Percentiles rank a stretch among this genome's conserved stretches.
Conservation (phyloP, 2,797 vertebrate genomes). For the Petrocephalus sullivani region DNA sequence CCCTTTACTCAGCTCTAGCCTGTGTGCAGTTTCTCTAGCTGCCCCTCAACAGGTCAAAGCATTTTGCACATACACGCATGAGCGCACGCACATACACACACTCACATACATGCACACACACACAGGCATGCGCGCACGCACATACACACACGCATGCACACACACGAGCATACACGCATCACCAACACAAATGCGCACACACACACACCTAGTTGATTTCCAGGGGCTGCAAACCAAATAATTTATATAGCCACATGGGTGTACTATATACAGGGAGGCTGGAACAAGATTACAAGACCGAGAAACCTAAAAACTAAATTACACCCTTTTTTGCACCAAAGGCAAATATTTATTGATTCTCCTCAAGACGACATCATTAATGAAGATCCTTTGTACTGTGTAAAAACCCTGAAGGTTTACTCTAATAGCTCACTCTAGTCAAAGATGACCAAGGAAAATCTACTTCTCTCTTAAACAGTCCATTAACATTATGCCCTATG, state of each 20-base stretch:
- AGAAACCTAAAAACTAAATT: background rate
- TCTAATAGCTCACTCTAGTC: background rate
- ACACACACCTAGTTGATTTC: background rate
- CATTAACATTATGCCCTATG: background rate
- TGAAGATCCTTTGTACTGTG: slow-evolving; percentile 11
- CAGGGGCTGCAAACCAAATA: background rate
- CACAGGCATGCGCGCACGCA: too few species aligned
- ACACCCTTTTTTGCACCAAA: background rate
- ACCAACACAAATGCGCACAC: background rate
- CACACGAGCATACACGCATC: background rate
- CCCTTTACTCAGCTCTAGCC: background rate
- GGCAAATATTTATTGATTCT: slow-evolving; percentile 36
- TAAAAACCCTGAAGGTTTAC: slow-evolving; percentile 29
- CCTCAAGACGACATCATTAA: slow-evolving; percentile 9
- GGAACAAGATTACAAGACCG: too few species aligned
- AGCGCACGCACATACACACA: too few species aligned
- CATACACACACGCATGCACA: too few species aligned
- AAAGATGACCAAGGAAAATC: background rate
- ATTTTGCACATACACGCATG: background rate
- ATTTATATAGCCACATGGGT: background rate
- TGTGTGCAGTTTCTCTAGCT: background rate
- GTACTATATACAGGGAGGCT: background rate
- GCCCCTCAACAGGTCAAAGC: background rate
- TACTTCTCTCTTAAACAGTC: background rate
- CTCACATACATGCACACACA: too few species aligned